These are phyloP conservation scores for Muscicapa comitata DNA, from an alignment of 2,797 vertebrate species.

Conservation along the genomic window DNA sequence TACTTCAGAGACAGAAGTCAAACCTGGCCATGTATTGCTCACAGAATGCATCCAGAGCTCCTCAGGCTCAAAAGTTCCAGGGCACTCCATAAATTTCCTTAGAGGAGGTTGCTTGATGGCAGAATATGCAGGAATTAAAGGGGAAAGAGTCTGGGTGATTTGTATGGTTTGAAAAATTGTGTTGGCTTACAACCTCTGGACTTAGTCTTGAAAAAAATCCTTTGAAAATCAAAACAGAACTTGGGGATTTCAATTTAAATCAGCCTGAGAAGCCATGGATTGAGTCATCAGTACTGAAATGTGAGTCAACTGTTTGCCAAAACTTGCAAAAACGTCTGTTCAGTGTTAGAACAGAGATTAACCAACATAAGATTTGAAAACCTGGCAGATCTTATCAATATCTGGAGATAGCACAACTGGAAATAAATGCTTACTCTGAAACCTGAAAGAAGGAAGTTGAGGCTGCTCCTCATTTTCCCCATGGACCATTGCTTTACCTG, in stretches of 20 bases:
- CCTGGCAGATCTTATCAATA: neutral
- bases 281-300: neutral
- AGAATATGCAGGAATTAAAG: neutral
- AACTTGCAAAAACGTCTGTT: neutral
- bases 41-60: neutral
- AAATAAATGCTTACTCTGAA: neutral
- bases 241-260: neutral
- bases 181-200: neutral
- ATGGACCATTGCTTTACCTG: neutral
- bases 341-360: neutral
- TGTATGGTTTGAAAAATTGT: neutral
- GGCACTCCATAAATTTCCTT: neutral
- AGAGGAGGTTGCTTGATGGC: neutral
- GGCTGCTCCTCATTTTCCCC: neutral
- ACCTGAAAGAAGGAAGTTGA: neutral
- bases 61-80: neutral
- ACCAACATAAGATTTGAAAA: neutral
- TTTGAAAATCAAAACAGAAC: neutral
- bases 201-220: neutral
- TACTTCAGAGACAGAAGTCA: neutral
- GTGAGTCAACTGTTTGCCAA: neutral
- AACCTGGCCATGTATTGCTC: neutral
- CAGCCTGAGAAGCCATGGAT: neutral
- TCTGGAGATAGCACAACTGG: neutral
- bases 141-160: neutral